Evolutionary conservation across 2,797 vertebrate species (phyloP).

Genomic region (Sebastes matsubarae): DNA sequence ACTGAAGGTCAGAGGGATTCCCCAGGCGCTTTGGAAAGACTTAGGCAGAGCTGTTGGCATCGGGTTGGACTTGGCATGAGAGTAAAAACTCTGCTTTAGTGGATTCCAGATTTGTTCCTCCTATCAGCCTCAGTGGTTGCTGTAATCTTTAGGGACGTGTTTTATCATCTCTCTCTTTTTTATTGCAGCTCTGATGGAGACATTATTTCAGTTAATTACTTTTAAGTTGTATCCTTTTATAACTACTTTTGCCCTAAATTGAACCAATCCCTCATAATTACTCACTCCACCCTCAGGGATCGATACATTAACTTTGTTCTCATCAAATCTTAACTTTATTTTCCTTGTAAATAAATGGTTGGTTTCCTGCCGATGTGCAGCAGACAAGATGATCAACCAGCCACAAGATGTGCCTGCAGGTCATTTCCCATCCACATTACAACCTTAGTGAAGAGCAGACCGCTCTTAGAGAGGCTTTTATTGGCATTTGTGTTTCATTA

Average conservation of each 20-base stretch:
- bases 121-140: neutral
- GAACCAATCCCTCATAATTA: neutral
- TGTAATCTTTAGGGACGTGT: neutral
- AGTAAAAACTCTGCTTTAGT: neutral
- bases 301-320: constrained; percentile 2
- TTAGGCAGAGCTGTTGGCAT: neutral
- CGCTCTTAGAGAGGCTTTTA: neutral
- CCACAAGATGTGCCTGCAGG: constrained; percentile 17
- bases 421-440: neutral
- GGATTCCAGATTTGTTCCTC: neutral
- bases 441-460: neutral
- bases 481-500: constrained; percentile 11
- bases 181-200: neutral
- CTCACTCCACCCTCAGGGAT: neutral
- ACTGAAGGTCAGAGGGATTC: constrained; percentile 27
- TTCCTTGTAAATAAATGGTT: constrained; percentile 18
- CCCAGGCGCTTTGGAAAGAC: neutral
- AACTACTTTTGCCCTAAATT: neutral
- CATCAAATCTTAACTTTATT: neutral
- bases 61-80: neutral
- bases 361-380: constrained; percentile 12
- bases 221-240: neutral
- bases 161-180: neutral
- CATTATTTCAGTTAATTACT: neutral
- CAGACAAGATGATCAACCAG: constrained; percentile 7